Evolutionary conservation across 2,797 vertebrate species (phyloP), one percentile per base, ranked within the genome.

Genomic region (Alectoris magna): DNA sequence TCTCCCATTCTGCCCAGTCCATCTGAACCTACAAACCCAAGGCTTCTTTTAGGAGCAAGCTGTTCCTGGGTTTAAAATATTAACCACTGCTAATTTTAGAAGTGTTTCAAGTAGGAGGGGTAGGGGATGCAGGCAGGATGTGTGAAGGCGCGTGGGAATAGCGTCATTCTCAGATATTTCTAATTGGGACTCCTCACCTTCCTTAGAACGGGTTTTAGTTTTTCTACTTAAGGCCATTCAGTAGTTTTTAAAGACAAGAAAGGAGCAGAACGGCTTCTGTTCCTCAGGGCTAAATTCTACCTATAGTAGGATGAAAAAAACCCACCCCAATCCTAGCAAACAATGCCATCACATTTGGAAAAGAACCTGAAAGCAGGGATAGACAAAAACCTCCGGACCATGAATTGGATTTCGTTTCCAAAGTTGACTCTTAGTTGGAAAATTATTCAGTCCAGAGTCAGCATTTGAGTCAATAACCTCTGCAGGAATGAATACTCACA

Each of bases 391-490:
- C 53, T 74, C 15, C n/a, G n/a, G 80, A 38, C 36, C 11, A 0
- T 5, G 1, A 82, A 23, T 48, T 82, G 1, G 76, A 23, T 48
- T 87, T 21, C 38, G 14, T 5, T 84, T 73, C 59, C 22, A 0
- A 56, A 85, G 63, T 85, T 87, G n/a, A 14, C 48, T 93, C 27
- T 41, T 23, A n/a, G 36, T 34, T 56, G 53, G 5, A 41, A 27
- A 93, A 53, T 84, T 81, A 56, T 94, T 59, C 88, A 91, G 38
- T 31, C 48, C 39, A 26, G 59, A 6, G 62, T 79, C 64, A 48
- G 81, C 23, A 56, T 49, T 29, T 77, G 94, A 94, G 59, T 80
- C 72, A 88, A 70, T 56, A 77, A 75, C 36, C 86, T 90, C 16
- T 55, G 71, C 64, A 88, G 71, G 64, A 67, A 29, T 18, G 72